Percentiles rank a stretch among this genome's conserved stretches.
phyloP scores from a whole-genome alignment of 2,113 vertebrate species.

The Nettapus auritus region DNA sequence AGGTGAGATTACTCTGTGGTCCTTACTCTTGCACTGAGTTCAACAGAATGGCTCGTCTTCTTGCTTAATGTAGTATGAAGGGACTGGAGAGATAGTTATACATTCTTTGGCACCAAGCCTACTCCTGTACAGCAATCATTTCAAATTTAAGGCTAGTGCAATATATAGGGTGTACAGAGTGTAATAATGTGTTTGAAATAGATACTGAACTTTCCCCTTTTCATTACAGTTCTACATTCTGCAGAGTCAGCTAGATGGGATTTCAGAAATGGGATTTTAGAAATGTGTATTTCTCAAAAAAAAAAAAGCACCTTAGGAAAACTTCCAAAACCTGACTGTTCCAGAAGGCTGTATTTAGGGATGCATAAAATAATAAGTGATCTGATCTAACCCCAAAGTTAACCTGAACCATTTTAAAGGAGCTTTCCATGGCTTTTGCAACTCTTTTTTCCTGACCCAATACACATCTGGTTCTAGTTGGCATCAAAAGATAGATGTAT shows the following conservation, averaged over 20 bases:
- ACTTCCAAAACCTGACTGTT: background rate
- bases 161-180: background rate
- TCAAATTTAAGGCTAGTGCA: background rate
- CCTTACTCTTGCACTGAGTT: background rate
- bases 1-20: background rate
- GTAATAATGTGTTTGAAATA: background rate
- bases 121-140: background rate
- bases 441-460: background rate
- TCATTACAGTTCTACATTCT: background rate
- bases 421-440: conserved; percentile 9
- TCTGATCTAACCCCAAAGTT: background rate
- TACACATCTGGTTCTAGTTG: conserved; percentile 35
- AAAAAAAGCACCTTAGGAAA: background rate
- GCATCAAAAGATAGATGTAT: background rate
- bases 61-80: background rate
- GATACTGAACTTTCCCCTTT: background rate
- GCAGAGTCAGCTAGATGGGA: background rate
- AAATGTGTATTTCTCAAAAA: background rate
- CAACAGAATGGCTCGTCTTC: background rate
- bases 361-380: conserved; percentile 3
- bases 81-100: background rate
- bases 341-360: background rate
- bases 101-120: background rate
- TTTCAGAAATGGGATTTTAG: background rate
- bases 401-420: background rate